Evolutionary conservation across 2,888 invertebrate species (phyloP).

Genomic region (Elegia similella): DNA sequence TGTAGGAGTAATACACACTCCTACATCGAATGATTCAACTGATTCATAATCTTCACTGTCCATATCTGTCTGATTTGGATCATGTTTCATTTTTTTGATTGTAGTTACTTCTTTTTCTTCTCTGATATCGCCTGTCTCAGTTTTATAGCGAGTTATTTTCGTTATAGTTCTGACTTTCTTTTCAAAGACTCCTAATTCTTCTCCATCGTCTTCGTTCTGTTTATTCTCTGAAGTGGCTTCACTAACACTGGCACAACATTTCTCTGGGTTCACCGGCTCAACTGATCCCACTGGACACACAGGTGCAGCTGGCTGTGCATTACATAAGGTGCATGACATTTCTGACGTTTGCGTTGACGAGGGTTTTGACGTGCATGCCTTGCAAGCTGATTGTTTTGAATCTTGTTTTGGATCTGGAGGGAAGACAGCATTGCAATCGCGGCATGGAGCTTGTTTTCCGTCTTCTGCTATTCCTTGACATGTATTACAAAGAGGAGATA

Average conservation of each 20-base stretch:
- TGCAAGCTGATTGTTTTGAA: not conserved
- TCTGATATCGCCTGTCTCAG: slow-evolving; percentile 42
- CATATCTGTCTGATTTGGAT: slow-evolving; percentile 2
- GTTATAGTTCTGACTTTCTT: slow-evolving; percentile 45
- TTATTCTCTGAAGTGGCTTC: no score
- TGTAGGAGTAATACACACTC: not conserved
- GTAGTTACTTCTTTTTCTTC: slow-evolving; percentile 47
- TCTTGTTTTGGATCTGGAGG: not conserved
- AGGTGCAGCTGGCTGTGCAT: no score
- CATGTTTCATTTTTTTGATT: slow-evolving; percentile 35
- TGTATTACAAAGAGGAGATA: slow-evolving; percentile 25
- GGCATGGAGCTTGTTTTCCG: not conserved
- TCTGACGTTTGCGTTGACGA: no score
- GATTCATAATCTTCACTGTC: not conserved
- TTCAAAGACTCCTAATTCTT: slow-evolving; percentile 31
- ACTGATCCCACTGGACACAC: no score
- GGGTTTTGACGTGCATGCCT: not conserved
- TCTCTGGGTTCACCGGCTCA: no score
- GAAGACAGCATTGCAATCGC: not conserved
- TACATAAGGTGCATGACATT: no score
- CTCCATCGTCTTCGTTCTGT: not conserved
- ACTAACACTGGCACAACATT: no score
- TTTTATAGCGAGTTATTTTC: slow-evolving; percentile 38
- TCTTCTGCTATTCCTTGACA: slow-evolving; percentile 10
- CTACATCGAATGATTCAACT: not conserved